These are phyloP conservation scores for Ormyrus pomaceus DNA, from an alignment of 2,888 invertebrate species.

Conservation along the genomic window DNA sequence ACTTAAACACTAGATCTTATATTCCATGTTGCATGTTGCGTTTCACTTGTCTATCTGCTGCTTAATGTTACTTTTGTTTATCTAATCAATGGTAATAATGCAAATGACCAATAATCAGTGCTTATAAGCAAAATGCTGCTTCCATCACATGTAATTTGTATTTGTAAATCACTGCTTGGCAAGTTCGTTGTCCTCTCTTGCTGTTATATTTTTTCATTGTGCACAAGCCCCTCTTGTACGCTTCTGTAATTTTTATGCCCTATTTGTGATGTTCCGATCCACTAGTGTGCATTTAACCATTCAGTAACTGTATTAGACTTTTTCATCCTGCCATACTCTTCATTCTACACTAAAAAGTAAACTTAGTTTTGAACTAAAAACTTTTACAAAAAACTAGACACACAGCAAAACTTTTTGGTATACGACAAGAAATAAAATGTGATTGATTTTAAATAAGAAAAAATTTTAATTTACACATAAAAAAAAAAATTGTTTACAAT, in stretches of 20 bases:
- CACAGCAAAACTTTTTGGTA: too few species aligned
- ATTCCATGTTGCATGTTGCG: too few species aligned
- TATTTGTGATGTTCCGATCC: conserved; percentile 43
- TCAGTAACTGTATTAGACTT: conserved; percentile 35
- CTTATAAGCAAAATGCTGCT: background rate
- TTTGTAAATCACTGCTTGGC: conserved; percentile 12
- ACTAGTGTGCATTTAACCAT: conserved; percentile 40
- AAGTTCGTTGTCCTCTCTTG: conserved; percentile 49
- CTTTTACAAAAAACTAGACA: too few species aligned
- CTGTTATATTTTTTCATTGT: conserved; percentile 27
- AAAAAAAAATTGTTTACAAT: too few species aligned
- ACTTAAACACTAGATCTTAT: background rate
- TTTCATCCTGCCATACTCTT: background rate
- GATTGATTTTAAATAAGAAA: too few species aligned
- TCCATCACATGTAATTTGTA: conserved; percentile 6
- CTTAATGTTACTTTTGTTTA: conserved; percentile 1
- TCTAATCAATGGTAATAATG: background rate
- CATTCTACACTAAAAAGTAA: too few species aligned
- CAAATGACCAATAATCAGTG: conserved; percentile 19
- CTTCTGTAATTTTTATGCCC: conserved; percentile 50
- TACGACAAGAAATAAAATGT: too few species aligned
- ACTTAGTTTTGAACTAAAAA: too few species aligned
- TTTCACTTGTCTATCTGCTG: background rate
- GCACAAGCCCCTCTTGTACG: conserved; percentile 12
- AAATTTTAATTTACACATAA: too few species aligned